These are phyloP conservation scores for Cryptus viduatorius DNA, from an alignment of 2,888 invertebrate species.

Conservation along the genomic window DNA sequence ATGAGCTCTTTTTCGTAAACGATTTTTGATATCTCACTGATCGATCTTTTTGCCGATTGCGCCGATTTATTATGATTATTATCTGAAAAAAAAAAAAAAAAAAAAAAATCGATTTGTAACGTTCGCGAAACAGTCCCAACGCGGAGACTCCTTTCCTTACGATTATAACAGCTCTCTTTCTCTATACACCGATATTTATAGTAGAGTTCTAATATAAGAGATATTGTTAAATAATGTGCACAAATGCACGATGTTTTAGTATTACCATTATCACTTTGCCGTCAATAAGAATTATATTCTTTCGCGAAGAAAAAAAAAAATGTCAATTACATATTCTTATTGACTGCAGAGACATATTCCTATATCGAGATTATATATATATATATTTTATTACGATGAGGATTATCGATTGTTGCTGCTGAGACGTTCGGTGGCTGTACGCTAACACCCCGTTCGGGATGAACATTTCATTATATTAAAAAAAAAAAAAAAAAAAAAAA, in stretches of 20 bases:
- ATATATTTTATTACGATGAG: slow-evolving; percentile 28
- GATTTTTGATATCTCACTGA: slow-evolving; percentile 28
- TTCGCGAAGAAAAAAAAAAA: not conserved
- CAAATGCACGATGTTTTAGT: slow-evolving; percentile 36
- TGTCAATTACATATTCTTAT: not conserved
- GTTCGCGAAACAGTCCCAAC: slow-evolving; percentile 20
- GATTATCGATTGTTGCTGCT: slow-evolving; percentile 61
- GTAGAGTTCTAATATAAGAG: slow-evolving; percentile 10
- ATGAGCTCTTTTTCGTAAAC: slow-evolving; percentile 62
- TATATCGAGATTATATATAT: slow-evolving; percentile 62
- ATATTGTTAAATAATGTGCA: slow-evolving; percentile 52
- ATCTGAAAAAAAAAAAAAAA: too few species aligned
- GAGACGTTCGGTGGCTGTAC: slow-evolving; percentile 43
- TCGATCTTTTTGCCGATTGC: not conserved
- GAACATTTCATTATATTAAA: slow-evolving; percentile 56
- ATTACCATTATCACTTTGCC: slow-evolving; percentile 35
- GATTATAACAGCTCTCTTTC: slow-evolving; percentile 10
- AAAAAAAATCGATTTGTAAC: not conserved
- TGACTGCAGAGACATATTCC: slow-evolving; percentile 14
- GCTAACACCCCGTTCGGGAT: slow-evolving; percentile 23
- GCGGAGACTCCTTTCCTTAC: slow-evolving; percentile 17
- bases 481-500: slow-evolving; percentile 30
- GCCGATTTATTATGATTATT: not conserved
- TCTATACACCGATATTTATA: slow-evolving; percentile 9
- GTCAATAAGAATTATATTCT: not conserved